These are phyloP conservation scores for Tragelaphus strepsiceros DNA, from an alignment of 2,113 vertebrate species.

Conservation along the genomic window DNA sequence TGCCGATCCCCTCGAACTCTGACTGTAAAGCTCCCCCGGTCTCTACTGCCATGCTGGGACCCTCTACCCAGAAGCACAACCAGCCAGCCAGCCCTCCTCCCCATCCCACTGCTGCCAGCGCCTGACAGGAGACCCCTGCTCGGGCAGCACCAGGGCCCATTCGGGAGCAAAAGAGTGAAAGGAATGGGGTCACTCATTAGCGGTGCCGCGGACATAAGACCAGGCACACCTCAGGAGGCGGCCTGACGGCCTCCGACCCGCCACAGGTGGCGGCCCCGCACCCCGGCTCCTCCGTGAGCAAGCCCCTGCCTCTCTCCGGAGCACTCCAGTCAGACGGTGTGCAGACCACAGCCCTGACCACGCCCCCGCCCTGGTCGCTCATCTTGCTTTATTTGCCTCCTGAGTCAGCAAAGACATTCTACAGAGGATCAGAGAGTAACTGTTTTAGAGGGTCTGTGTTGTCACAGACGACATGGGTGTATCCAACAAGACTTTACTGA, in stretches of 20 bases:
- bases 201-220: background rate
- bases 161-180: background rate
- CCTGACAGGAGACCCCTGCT: background rate
- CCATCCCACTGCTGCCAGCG: background rate
- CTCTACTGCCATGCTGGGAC: fast-evolving
- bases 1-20: background rate
- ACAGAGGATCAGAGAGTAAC: background rate
- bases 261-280: fast-evolving
- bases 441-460: background rate
- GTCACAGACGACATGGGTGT: background rate
- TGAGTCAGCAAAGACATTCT: background rate
- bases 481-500: background rate
- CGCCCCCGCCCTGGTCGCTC: background rate
- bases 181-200: background rate
- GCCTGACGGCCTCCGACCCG: background rate
- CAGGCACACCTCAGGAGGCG: fast-evolving
- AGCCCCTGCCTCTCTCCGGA: background rate
- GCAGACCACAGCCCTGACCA: background rate
- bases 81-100: fast-evolving
- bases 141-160: background rate
- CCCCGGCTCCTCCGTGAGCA: background rate
- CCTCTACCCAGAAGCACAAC: background rate
- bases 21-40: background rate
- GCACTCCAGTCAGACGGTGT: background rate
- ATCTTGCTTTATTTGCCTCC: background rate